A percentile compares a stretch with the other conserved stretches of the same genome.
phyloP scores from a whole-genome alignment of 2,888 invertebrate genomes.

The Luperina testacea region DNA sequence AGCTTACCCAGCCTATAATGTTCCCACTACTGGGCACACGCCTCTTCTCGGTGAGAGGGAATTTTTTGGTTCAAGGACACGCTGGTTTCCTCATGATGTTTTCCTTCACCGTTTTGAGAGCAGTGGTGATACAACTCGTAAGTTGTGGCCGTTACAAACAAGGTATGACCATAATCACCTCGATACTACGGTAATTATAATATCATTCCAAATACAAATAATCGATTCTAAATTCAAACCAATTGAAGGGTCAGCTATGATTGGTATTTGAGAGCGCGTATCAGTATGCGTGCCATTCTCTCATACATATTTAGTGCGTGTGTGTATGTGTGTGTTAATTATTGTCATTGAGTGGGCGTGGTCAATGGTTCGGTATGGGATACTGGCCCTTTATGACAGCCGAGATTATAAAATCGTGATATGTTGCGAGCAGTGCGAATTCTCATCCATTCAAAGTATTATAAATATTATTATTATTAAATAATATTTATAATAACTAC shows the following conservation, averaged over 20 bases:
- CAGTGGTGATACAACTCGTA: neutral
- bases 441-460: no score
- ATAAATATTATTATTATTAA: no score
- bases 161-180: constrained; percentile 17
- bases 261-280: constrained; percentile 49
- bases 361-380: constrained; percentile 68
- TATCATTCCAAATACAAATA: constrained; percentile 39
- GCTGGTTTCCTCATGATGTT: neutral
- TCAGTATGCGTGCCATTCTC: constrained; percentile 64
- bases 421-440: constrained; percentile 55
- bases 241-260: constrained; percentile 47
- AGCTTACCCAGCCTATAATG: no score
- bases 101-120: neutral
- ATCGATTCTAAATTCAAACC: constrained; percentile 37
- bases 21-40: no score
- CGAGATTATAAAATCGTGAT: constrained; percentile 58
- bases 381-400: constrained; percentile 75
- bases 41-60: no score
- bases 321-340: constrained; percentile 68
- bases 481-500: no score
- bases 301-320: constrained; percentile 60
- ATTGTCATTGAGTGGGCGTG: constrained; percentile 80
- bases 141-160: neutral
- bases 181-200: constrained; percentile 13
- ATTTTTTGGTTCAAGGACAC: no score